A percentile compares a stretch with the other conserved stretches of the same genome.
Evolutionary conservation across 2,797 vertebrate species (phyloP).

Genomic region (Picus viridis): DNA sequence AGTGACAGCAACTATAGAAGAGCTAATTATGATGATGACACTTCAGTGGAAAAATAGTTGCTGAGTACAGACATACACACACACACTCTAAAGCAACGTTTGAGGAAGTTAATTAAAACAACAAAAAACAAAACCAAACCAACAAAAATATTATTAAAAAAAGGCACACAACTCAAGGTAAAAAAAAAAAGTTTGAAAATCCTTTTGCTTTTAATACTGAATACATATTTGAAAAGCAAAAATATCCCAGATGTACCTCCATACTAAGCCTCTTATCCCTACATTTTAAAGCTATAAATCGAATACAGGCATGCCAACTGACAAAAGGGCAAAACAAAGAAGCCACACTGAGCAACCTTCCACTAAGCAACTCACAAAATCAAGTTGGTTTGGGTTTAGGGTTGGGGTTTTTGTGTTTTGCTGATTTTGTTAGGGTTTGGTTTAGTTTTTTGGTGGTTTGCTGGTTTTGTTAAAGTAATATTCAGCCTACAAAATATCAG

Average conservation of each 20-base stretch:
- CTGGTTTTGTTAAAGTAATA: background rate
- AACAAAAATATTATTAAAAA: background rate
- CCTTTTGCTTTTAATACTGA: background rate
- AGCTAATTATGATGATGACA: background rate
- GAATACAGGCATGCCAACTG: accelerated
- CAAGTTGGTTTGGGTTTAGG: background rate
- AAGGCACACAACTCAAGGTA: background rate
- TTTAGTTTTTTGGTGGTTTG: background rate
- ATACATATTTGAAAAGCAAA: background rate
- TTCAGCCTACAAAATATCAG: background rate
- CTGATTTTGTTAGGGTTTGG: background rate
- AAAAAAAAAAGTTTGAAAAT: background rate
- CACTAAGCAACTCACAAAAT: background rate
- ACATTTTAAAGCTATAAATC: background rate
- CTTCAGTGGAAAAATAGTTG: background rate
- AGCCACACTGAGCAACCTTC: background rate
- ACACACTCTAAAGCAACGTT: background rate
- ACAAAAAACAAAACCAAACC: too few species aligned
- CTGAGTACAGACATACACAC: background rate
- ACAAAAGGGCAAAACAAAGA: background rate
- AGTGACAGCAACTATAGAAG: background rate
- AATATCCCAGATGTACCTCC: background rate
- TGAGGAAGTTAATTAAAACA: background rate
- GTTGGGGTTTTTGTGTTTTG: too few species aligned
- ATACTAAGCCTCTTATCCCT: background rate